These are phyloP conservation scores for Tenrec ecaudatus DNA, from an alignment of 2,113 vertebrate genomes.

Conservation along the genomic window DNA sequence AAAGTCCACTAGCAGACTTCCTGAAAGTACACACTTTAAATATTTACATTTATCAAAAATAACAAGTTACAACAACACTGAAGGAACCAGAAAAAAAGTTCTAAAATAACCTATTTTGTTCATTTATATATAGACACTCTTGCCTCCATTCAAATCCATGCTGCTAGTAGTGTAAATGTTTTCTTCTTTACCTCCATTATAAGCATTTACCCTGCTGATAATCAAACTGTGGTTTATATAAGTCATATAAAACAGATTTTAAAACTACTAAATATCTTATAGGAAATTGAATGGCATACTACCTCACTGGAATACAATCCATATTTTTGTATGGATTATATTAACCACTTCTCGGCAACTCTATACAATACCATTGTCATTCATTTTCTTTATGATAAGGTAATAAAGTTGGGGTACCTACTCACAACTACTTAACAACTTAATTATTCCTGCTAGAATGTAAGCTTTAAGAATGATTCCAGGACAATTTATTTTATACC, in stretches of 20 bases:
- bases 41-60: background rate
- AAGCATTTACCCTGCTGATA: slow-evolving; percentile 23
- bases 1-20: background rate
- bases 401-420: background rate
- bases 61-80: background rate
- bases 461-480: slow-evolving; percentile 8
- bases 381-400: background rate
- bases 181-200: background rate
- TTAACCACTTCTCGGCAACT: background rate
- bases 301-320: background rate
- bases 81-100: background rate
- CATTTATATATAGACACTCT: slow-evolving; percentile 23
- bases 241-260: background rate
- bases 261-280: background rate
- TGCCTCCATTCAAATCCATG: slow-evolving; percentile 23
- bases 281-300: slow-evolving; percentile 1
- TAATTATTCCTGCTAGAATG: slow-evolving; percentile 12
- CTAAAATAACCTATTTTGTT: background rate
- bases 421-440: background rate
- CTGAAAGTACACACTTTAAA: background rate
- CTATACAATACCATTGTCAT: background rate
- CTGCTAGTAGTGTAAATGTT: background rate
- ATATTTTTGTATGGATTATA: background rate
- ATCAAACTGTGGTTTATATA: background rate
- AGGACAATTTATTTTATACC: background rate